Evolutionary conservation across 1,140 invertebrate genomes (phyloP).

Genomic region (Dendrolimus kikuchii): DNA sequence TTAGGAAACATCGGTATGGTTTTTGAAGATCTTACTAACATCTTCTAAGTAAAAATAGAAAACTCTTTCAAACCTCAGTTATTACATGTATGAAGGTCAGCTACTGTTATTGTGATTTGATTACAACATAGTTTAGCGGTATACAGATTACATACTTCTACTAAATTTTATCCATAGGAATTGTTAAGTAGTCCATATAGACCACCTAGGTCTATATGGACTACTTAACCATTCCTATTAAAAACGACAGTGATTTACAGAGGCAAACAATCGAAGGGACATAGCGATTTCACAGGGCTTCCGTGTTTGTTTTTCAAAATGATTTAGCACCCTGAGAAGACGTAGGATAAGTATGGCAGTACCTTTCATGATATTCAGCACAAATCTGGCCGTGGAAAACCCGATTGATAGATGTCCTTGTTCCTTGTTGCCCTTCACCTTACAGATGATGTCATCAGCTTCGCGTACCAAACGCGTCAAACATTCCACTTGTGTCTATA

Average conservation of each 20-base stretch:
- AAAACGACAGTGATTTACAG: not conserved
- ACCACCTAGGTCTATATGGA: too few species aligned
- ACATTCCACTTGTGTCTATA: constrained; percentile 40
- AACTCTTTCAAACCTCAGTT: too few species aligned
- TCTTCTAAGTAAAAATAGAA: too few species aligned
- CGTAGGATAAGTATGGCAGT: not conserved
- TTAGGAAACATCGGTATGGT: too few species aligned
- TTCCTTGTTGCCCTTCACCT: constrained; percentile 49
- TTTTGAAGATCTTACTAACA: too few species aligned
- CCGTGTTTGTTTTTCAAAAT: not conserved
- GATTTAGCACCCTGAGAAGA: too few species aligned
- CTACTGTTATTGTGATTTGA: too few species aligned
- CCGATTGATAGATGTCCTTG: constrained; percentile 57
- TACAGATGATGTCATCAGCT: constrained; percentile 56
- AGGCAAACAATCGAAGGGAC: not conserved
- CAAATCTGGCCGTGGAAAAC: constrained; percentile 49
- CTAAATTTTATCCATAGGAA: too few species aligned
- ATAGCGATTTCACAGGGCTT: not conserved
- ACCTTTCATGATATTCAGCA: constrained; percentile 51
- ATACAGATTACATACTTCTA: too few species aligned
- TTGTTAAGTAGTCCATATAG: too few species aligned
- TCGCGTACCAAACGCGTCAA: constrained; percentile 50
- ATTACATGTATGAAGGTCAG: too few species aligned
- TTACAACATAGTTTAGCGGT: too few species aligned
- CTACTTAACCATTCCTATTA: not conserved